Conservation (phyloP, 2,888 invertebrate species). For the Hanleya hanleyi region DNA sequence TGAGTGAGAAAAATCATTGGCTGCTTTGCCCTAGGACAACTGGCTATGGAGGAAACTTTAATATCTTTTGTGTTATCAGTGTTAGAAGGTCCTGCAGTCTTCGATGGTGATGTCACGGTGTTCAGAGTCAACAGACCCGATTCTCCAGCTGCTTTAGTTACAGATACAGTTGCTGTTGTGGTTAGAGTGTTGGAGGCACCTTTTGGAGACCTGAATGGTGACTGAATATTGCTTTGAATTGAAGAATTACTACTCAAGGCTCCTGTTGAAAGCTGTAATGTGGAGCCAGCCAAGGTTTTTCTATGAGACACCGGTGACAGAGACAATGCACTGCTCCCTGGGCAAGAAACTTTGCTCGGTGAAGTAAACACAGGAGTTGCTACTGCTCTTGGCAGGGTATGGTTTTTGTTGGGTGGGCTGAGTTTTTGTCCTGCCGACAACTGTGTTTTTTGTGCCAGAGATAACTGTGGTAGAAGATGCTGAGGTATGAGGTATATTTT, state of each 20-base stretch:
- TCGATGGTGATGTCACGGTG: background rate
- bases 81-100: background rate
- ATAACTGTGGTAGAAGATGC: slow-evolving; percentile 31
- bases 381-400: background rate
- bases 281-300: too few species aligned
- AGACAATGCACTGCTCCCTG: too few species aligned
- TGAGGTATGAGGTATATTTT: slow-evolving; percentile 61
- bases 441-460: too few species aligned
- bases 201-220: background rate
- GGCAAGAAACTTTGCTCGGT: background rate
- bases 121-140: background rate
- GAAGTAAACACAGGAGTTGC: background rate
- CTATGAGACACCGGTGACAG: too few species aligned
- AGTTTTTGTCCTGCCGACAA: too few species aligned
- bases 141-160: background rate
- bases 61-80: background rate
- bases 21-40: background rate
- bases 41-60: background rate
- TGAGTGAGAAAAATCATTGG: background rate
- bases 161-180: background rate
- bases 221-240: background rate
- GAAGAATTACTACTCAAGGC: too few species aligned
- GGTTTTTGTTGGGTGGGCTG: background rate
- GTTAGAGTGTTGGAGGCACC: background rate
- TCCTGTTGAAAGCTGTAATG: too few species aligned